Conservation (phyloP, 2,113 vertebrate genomes). For the Perccottus glenii region DNA sequence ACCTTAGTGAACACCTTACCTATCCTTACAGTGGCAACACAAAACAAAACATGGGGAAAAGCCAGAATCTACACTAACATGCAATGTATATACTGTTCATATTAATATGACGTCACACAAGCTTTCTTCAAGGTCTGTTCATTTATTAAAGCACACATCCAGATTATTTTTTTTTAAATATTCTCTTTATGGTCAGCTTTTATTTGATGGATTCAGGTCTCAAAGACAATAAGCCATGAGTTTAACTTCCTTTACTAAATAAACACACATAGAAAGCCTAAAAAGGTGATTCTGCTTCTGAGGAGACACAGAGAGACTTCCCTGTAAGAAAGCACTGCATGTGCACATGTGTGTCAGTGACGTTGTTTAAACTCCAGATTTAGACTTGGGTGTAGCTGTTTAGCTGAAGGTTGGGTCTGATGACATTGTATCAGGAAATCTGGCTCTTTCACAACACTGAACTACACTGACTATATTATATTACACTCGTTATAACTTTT, state of each 20-base stretch:
- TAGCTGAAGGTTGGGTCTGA: neutral
- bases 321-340: neutral
- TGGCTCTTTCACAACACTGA: neutral
- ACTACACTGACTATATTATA: no score
- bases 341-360: neutral
- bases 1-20: neutral
- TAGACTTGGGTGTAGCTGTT: neutral
- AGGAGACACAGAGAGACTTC: constrained; percentile 10
- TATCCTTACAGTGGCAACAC: no score
- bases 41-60: no score
- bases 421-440: neutral
- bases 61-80: no score
- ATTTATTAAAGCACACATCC: neutral
- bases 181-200: constrained; percentile 22
- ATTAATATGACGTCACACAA: no score
- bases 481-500: no score
- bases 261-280: constrained; percentile 21
- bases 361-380: neutral
- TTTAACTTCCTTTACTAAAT: constrained; percentile 8
- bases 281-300: constrained; percentile 20
- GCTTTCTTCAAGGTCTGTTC: no score
- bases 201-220: constrained; percentile 13
- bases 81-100: no score
- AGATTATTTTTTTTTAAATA: neutral
- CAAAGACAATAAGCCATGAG: constrained; percentile 10